phyloP scores from a whole-genome alignment of 2,797 vertebrate genomes.

The Semotilus atromaculatus region DNA sequence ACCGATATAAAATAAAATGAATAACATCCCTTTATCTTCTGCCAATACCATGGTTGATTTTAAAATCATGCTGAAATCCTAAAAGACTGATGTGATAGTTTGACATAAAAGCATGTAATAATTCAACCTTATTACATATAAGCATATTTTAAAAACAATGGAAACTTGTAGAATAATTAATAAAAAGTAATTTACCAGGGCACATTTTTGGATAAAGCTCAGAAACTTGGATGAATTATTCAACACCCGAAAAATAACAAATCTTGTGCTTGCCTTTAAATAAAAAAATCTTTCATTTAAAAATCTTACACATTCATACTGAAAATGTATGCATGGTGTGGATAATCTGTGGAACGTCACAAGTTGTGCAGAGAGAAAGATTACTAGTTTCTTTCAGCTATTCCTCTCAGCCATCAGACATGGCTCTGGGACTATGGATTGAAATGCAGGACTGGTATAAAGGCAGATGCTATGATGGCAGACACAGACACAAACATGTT shows the following conservation, averaged over 20 bases:
- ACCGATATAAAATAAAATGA: slow-evolving; percentile 25
- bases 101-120: not conserved
- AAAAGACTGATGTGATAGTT: not conserved
- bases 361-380: not conserved
- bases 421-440: slow-evolving; percentile 11
- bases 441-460: slow-evolving; percentile 52
- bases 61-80: not conserved
- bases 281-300: not conserved
- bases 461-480: slow-evolving; percentile 37
- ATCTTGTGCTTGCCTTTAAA: not conserved
- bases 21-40: not conserved
- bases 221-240: not conserved
- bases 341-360: not conserved
- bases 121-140: no score
- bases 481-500: slow-evolving; percentile 46
- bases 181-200: not conserved
- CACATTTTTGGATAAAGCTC: not conserved
- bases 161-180: not conserved
- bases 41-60: not conserved
- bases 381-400: not conserved
- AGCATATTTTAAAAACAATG: not conserved
- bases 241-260: not conserved
- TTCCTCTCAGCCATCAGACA: not conserved
- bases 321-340: not conserved
- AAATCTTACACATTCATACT: not conserved